A percentile compares a stretch with the other conserved stretches of the same genome.
Evolutionary conservation across 2,113 vertebrate species (phyloP).

Genomic region (Sorex araneus): DNA sequence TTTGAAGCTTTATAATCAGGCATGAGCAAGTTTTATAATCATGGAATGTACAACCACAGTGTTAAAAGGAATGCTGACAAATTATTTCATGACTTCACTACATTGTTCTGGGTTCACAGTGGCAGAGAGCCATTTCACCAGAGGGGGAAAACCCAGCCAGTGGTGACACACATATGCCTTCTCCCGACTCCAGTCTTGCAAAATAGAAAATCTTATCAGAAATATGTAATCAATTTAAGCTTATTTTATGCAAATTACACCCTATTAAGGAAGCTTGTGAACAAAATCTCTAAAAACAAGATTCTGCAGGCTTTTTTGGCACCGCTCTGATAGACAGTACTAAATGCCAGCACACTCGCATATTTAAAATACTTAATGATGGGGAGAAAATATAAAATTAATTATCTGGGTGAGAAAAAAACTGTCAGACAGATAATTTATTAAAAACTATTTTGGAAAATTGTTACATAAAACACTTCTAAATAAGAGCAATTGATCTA

Average conservation of each 20-base stretch:
- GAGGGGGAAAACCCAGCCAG: slow-evolving; percentile 84
- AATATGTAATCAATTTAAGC: slow-evolving; percentile 89
- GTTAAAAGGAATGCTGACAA: slow-evolving; percentile 54
- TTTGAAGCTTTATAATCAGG: not conserved
- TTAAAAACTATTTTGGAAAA: slow-evolving; percentile 80
- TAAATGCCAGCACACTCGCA: slow-evolving; percentile 84
- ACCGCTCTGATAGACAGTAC: slow-evolving; percentile 80
- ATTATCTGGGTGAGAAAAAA: slow-evolving; percentile 85
- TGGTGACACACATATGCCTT: slow-evolving; percentile 77
- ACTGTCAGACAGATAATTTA: slow-evolving; percentile 75
- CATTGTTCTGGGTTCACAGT: slow-evolving; percentile 73
- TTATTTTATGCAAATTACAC: slow-evolving; percentile 88
- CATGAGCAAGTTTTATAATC: not conserved
- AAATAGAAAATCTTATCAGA: slow-evolving; percentile 87
- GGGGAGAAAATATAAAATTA: slow-evolving; percentile 87
- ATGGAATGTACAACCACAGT: not conserved
- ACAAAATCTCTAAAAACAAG: slow-evolving; percentile 88
- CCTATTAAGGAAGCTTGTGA: slow-evolving; percentile 88
- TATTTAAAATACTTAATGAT: slow-evolving; percentile 86
- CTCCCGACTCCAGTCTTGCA: slow-evolving; percentile 47
- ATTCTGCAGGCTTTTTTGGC: slow-evolving; percentile 84
- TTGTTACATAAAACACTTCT: slow-evolving; percentile 79
- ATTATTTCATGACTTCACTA: slow-evolving; percentile 79
- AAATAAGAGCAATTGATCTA: slow-evolving; percentile 77
- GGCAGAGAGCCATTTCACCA: slow-evolving; percentile 87